These are phyloP conservation scores for Myotis pilosus DNA, from an alignment of 2,797 vertebrate genomes.

Conservation along the genomic window DNA sequence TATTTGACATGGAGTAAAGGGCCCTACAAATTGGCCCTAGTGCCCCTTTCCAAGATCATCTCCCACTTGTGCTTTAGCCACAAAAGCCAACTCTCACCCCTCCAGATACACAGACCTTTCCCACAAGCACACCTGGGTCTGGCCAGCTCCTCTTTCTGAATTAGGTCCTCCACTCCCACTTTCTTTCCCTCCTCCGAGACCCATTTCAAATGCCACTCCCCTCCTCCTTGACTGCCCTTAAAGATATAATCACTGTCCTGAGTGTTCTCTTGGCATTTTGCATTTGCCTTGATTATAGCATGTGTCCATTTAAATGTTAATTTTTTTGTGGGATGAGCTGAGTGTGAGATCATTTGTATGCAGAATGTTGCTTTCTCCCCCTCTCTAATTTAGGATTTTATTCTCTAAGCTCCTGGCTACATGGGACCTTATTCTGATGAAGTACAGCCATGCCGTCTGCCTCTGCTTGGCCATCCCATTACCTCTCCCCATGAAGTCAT, in stretches of 20 bases:
- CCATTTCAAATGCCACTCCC: not conserved
- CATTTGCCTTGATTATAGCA: not conserved
- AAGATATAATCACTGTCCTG: not conserved
- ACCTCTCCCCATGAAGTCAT: not conserved
- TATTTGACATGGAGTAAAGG: not conserved
- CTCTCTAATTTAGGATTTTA: conserved; percentile 1
- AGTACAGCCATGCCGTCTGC: not conserved
- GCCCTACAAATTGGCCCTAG: not conserved
- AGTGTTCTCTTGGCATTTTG: not conserved
- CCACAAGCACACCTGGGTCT: fast-evolving
- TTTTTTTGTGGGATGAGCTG: not conserved
- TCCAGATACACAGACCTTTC: not conserved
- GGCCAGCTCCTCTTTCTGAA: not conserved
- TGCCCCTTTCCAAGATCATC: not conserved
- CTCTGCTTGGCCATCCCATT: not conserved
- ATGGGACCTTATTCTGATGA: not conserved
- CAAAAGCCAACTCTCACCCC: not conserved
- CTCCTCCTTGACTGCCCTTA: not conserved
- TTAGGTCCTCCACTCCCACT: fast-evolving
- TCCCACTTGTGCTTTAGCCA: not conserved
- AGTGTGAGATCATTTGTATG: not conserved
- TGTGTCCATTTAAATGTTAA: not conserved
- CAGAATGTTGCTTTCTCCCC: not conserved
- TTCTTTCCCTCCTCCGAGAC: not conserved
- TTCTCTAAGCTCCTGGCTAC: not conserved